phyloP scores from a whole-genome alignment of 2,888 invertebrate species.

The Linnaemya vulpina region DNA sequence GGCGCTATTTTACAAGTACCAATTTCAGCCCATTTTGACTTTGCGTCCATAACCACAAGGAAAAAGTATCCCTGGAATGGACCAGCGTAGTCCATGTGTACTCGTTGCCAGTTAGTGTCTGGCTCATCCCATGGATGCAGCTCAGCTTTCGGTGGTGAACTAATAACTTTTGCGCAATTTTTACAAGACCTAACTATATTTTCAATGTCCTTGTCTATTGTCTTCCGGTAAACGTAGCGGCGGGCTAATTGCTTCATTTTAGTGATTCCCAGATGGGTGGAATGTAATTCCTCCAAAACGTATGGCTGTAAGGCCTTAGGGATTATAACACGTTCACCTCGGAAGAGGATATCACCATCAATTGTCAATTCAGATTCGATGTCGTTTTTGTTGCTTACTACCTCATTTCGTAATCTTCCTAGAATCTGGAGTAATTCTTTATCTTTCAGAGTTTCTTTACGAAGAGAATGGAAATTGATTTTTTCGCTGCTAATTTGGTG shows the following conservation, averaged over 20 bases:
- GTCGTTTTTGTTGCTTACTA: not conserved
- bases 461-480: constrained; percentile 45
- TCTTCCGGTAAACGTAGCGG: too few species aligned
- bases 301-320: constrained; percentile 3
- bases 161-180: constrained; percentile 1
- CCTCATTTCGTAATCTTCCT: not conserved
- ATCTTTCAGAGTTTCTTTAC: not conserved
- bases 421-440: constrained; percentile 9
- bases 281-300: constrained; percentile 3
- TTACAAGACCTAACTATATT: not conserved
- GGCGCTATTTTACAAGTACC: not conserved
- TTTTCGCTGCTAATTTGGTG: constrained; percentile 41
- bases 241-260: too few species aligned
- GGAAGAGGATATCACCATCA: constrained; percentile 8
- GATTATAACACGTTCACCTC: not conserved
- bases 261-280: too few species aligned
- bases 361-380: constrained; percentile 25
- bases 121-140: not conserved
- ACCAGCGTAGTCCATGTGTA: too few species aligned
- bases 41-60: too few species aligned
- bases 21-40: constrained; percentile 1
- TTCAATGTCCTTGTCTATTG: too few species aligned
- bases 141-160: constrained; percentile 4
- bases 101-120: not conserved
- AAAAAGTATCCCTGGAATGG: too few species aligned